Percentiles rank a stretch among this genome's conserved stretches.
Conservation (phyloP, 2,888 invertebrate species). For the Pemphredon lugubris region DNA sequence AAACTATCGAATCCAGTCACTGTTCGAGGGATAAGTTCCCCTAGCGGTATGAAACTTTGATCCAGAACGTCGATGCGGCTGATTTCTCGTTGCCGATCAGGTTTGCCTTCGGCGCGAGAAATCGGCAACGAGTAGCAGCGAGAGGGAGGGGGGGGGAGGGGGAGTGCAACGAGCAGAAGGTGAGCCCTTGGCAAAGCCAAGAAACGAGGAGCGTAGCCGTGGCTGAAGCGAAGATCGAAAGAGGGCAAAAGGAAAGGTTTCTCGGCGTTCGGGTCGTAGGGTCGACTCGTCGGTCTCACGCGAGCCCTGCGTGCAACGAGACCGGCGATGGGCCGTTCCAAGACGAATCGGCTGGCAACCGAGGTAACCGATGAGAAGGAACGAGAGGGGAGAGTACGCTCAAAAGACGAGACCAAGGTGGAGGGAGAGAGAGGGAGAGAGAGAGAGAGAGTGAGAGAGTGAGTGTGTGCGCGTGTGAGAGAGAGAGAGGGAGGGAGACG, state of each 20-base stretch:
- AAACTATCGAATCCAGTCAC: too few species aligned
- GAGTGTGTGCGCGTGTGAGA: too few species aligned
- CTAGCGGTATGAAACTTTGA: too few species aligned
- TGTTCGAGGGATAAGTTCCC: too few species aligned
- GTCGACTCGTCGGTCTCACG: constrained; percentile 74
- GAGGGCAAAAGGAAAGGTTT: constrained; percentile 69
- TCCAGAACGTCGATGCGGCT: constrained; percentile 7
- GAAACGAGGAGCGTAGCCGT: background rate
- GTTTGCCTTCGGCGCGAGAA: constrained; percentile 40
- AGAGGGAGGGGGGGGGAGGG: constrained; percentile 1
- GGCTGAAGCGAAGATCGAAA: constrained; percentile 51
- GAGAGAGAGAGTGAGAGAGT: constrained; percentile 34
- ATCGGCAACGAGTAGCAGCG: constrained; percentile 29
- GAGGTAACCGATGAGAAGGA: constrained; percentile 57
- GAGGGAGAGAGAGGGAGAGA: constrained; percentile 12
- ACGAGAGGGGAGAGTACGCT: constrained; percentile 35
- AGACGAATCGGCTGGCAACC: constrained; percentile 63
- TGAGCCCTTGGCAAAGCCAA: background rate
- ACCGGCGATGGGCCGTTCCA: constrained; percentile 65
- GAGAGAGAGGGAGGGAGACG: constrained; percentile 61
- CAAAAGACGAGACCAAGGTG: constrained; percentile 33
- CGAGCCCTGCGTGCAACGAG: constrained; percentile 70
- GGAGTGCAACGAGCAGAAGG: background rate
- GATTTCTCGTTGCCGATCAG: constrained; percentile 43
- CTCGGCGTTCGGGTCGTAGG: constrained; percentile 75